These are phyloP conservation scores for Anniella stebbinsi DNA, from an alignment of 2,797 vertebrate genomes.

Conservation along the genomic window DNA sequence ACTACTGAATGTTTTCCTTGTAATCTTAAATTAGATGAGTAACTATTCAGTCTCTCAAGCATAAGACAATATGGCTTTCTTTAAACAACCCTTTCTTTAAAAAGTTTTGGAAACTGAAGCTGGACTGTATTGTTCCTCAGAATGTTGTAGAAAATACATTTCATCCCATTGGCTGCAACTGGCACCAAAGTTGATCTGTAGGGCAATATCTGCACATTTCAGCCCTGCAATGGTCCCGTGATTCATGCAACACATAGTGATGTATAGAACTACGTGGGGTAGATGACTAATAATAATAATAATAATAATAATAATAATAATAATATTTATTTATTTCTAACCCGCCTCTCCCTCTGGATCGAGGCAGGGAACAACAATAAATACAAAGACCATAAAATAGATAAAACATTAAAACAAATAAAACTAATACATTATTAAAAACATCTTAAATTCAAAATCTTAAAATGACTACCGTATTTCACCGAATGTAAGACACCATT, in stretches of 20 bases:
- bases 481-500: too few relatives aligned
- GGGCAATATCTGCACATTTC: not conserved
- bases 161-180: not conserved
- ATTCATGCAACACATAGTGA: not conserved
- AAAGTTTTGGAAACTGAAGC: not conserved
- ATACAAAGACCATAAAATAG: too few relatives aligned
- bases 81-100: not conserved
- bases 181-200: not conserved
- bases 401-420: too few relatives aligned
- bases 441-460: too few relatives aligned
- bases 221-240: not conserved
- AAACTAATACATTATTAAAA: too few relatives aligned
- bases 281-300: too few relatives aligned
- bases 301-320: too few relatives aligned
- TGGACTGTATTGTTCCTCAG: not conserved
- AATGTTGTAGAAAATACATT: not conserved
- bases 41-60: not conserved
- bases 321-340: too few relatives aligned
- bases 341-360: too few relatives aligned
- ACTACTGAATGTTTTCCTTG: not conserved
- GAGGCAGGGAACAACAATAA: too few relatives aligned
- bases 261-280: too few relatives aligned
- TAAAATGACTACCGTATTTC: too few relatives aligned
- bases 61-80: not conserved
- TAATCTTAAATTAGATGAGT: not conserved